These are phyloP conservation scores for Tupiocoris notatus DNA, from an alignment of 2,888 invertebrate species.

Conservation along the genomic window DNA sequence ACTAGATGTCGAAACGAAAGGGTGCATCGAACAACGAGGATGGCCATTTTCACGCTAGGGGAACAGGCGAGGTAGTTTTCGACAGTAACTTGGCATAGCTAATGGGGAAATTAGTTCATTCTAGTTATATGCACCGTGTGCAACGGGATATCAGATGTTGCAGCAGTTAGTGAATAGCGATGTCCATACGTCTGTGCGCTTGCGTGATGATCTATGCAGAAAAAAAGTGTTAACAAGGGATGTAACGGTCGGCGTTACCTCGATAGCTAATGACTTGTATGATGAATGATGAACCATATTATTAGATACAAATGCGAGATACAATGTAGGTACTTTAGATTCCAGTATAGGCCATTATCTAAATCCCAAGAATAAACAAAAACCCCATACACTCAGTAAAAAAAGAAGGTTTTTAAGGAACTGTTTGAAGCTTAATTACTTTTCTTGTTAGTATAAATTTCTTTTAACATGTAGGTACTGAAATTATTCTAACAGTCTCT, in stretches of 20 bases:
- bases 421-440: no score
- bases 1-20: background rate
- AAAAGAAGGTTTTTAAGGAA: no score
- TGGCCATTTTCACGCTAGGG: background rate
- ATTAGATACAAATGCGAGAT: no score
- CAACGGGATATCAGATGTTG: background rate
- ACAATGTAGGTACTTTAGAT: no score
- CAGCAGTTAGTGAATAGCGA: slow-evolving; percentile 10
- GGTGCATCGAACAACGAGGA: background rate
- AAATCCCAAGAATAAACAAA: no score
- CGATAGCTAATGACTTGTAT: slow-evolving; percentile 23
- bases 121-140: background rate
- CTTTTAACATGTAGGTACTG: no score
- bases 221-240: background rate
- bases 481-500: no score
- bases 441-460: no score
- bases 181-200: background rate
- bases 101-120: slow-evolving; percentile 12
- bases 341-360: no score
- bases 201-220: background rate
- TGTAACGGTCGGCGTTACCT: background rate
- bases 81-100: background rate
- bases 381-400: no score
- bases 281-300: slow-evolving; percentile 29
- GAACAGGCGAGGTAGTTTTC: background rate